Conservation (phyloP, 2,888 invertebrate species). For the Graphium colonna region DNA sequence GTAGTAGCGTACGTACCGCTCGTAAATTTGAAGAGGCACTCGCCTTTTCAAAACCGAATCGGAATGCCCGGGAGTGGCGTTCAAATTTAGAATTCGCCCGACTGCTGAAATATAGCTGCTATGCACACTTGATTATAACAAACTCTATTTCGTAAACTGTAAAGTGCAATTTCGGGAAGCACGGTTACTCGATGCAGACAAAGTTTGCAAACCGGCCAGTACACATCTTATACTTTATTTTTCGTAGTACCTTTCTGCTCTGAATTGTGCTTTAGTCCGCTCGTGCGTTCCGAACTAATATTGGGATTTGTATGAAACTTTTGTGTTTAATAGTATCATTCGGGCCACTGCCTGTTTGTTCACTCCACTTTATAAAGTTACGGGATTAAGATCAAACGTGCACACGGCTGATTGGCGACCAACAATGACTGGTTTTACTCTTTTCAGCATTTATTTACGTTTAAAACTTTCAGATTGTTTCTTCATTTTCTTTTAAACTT, state of each 20-base stretch:
- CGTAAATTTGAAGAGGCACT: conserved; percentile 60
- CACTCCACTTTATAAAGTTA: not conserved
- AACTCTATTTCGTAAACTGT: conserved; percentile 17
- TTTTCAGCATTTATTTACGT: no score
- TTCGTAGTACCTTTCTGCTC: conserved; percentile 34
- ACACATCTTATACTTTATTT: conserved; percentile 36
- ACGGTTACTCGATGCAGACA: conserved; percentile 22
- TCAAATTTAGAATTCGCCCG: conserved; percentile 57
- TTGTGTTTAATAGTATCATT: conserved; percentile 24
- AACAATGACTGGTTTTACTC: not conserved
- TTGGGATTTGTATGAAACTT: conserved; percentile 38
- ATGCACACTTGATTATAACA: conserved; percentile 23
- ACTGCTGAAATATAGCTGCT: conserved; percentile 45
- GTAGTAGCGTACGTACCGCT: conserved; percentile 35
- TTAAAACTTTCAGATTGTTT: no score
- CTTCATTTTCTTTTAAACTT: no score
- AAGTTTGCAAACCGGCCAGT: conserved; percentile 28
- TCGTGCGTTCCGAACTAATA: conserved; percentile 41
- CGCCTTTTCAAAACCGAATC: conserved; percentile 59
- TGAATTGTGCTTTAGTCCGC: conserved; percentile 38
- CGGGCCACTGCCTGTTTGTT: conserved; percentile 10
- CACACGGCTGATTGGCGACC: not conserved
- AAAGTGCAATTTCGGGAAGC: conserved; percentile 31
- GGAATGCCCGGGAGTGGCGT: conserved; percentile 51
- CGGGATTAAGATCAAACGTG: not conserved